These are phyloP conservation scores for Orientallactaga sibirica DNA, from an alignment of 2,797 vertebrate genomes.

Conservation along the genomic window DNA sequence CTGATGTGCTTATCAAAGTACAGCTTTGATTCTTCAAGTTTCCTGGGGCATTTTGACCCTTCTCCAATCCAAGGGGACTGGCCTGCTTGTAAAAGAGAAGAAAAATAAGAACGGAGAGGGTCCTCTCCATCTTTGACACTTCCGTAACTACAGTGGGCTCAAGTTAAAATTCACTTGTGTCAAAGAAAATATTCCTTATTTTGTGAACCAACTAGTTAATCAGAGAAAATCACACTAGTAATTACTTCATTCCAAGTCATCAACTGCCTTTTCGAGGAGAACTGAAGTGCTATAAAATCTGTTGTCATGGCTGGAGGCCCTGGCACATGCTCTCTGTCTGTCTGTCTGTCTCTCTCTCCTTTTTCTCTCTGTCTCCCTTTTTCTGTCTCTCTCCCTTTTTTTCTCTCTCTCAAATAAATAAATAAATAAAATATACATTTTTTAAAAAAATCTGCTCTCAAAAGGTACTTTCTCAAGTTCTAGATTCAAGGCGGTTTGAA, in stretches of 20 bases:
- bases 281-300: slow-evolving; percentile 33
- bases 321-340: too few relatives aligned
- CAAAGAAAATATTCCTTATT: slow-evolving; percentile 42
- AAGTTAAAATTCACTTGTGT: neutral
- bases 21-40: neutral
- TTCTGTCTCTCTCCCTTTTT: too few relatives aligned
- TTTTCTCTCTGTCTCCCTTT: too few relatives aligned
- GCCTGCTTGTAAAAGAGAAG: neutral
- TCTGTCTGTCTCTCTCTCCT: too few relatives aligned
- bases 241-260: neutral
- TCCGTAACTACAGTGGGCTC: neutral
- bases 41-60: neutral
- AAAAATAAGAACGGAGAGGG: neutral
- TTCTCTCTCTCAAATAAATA: too few relatives aligned
- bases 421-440: too few relatives aligned
- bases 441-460: slow-evolving; percentile 31
- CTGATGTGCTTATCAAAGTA: neutral
- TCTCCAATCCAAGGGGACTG: neutral
- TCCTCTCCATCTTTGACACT: neutral
- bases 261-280: slow-evolving; percentile 27
- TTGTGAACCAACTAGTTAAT: slow-evolving; percentile 50
- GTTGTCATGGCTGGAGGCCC: too few relatives aligned
- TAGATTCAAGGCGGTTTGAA: neutral
- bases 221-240: slow-evolving; percentile 27
- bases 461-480: slow-evolving; percentile 24